Evolutionary conservation across 2,888 invertebrate genomes (phyloP).

Genomic region (Tanypteryx hageni): DNA sequence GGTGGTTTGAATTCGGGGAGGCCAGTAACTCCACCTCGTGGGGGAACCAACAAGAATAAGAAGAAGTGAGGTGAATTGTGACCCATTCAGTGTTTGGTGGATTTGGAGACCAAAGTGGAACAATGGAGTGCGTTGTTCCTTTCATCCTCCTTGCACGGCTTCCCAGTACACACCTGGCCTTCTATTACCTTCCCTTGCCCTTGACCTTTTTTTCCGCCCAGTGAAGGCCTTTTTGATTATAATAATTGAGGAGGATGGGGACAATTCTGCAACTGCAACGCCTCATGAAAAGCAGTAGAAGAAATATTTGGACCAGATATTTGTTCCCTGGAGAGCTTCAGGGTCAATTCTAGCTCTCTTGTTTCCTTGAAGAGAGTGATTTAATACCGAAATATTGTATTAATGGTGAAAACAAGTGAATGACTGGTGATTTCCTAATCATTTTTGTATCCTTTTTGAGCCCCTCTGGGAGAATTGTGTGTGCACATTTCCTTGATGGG

Average conservation of each 20-base stretch:
- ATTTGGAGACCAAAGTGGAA: constrained; percentile 63
- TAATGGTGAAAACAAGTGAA: constrained; percentile 54
- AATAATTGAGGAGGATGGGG: constrained; percentile 60
- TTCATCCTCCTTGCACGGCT: constrained; percentile 59
- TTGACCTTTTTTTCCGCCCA: constrained; percentile 53
- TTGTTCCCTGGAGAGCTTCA: constrained; percentile 60
- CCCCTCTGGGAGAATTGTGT: constrained; percentile 55
- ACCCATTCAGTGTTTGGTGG: constrained; percentile 63
- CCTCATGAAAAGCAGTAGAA: constrained; percentile 47
- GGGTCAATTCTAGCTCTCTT: constrained; percentile 55
- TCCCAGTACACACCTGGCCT: constrained; percentile 54
- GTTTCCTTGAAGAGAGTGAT: constrained; percentile 49
- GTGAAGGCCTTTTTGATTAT: constrained; percentile 43
- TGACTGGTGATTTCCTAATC: constrained; percentile 60
- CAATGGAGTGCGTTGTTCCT: constrained; percentile 61
- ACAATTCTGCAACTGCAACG: constrained; percentile 55
- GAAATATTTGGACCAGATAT: constrained; percentile 62
- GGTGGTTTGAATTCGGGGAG: constrained; percentile 95
- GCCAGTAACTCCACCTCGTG: constrained; percentile 98
- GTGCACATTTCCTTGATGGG: constrained; percentile 45
- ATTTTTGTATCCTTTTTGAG: constrained; percentile 62
- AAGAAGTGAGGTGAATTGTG: constrained; percentile 83
- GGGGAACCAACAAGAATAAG: constrained; percentile 95
- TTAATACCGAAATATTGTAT: constrained; percentile 59
- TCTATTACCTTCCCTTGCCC: constrained; percentile 50